Evolutionary conservation across 2,113 vertebrate genomes (phyloP).

Genomic region (Mus spicilegus): DNA sequence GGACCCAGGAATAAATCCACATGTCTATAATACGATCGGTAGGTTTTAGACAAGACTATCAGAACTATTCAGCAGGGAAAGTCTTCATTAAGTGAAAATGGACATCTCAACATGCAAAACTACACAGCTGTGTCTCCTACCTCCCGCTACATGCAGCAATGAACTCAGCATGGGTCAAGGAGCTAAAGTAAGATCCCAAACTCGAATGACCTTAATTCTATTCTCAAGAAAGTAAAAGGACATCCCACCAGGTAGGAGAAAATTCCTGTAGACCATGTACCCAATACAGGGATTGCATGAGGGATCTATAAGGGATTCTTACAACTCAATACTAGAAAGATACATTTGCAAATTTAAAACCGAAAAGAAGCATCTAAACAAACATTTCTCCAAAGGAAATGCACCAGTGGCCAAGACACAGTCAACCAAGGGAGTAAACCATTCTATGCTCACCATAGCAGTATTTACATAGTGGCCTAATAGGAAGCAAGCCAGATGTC

Average conservation of each 20-base stretch:
- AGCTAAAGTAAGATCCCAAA: not conserved
- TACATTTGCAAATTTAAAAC: not conserved
- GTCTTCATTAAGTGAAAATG: not conserved
- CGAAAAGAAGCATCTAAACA: not conserved
- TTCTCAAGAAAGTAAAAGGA: conserved; percentile 18
- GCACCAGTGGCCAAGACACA: conserved; percentile 34
- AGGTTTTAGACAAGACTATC: not conserved
- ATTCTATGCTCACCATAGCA: not conserved
- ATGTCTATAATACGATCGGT: not conserved
- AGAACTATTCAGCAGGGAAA: not conserved
- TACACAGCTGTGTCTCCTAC: not conserved
- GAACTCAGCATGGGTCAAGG: conserved; percentile 9
- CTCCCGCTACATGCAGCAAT: not conserved
- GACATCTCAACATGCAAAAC: not conserved
- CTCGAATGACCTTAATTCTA: conserved; percentile 18
- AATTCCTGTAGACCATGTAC: not conserved
- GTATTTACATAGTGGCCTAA: conserved; percentile 47
- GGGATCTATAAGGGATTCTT: conserved; percentile 14
- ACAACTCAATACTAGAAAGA: conserved; percentile 27
- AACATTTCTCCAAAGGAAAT: conserved; percentile 5
- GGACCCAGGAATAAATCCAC: conserved; percentile 1
- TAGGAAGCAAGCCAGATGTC: not conserved
- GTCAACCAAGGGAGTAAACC: conserved; percentile 29
- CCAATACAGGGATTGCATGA: not conserved
- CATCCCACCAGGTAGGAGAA: not conserved